These are phyloP conservation scores for Paguma larvata DNA, from an alignment of 2,797 vertebrate species.

Conservation along the genomic window DNA sequence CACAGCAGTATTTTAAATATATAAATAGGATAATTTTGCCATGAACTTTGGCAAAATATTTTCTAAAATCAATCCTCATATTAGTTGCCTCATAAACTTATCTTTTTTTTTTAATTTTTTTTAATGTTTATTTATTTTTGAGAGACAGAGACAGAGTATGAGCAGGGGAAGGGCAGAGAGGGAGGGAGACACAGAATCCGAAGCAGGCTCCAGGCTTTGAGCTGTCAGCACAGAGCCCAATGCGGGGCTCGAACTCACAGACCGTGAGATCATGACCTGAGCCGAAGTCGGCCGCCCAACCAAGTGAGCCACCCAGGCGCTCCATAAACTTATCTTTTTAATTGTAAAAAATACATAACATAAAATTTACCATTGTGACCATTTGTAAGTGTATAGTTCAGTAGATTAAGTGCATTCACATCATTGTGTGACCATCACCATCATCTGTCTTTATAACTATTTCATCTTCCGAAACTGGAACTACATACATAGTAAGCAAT, in stretches of 20 bases:
- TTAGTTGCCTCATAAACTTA: slow-evolving; percentile 13
- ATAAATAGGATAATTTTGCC: not conserved
- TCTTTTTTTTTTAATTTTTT: no score
- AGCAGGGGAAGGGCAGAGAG: no score
- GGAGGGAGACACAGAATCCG: no score
- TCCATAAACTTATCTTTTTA: not conserved
- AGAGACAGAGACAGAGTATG: no score
- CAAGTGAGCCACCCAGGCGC: no score
- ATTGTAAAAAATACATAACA: not conserved
- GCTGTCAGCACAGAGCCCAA: no score
- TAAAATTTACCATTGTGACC: not conserved
- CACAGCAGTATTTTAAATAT: slow-evolving; percentile 22
- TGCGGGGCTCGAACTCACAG: no score
- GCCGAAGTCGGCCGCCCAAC: no score
- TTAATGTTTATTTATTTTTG: no score
- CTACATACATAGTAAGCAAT: not conserved
- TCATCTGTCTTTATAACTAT: not conserved
- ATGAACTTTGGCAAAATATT: not conserved
- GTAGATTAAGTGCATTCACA: not conserved
- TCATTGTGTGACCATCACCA: not conserved
- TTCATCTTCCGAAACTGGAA: slow-evolving; percentile 2
- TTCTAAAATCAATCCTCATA: not conserved
- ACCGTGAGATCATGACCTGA: no score
- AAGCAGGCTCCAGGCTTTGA: no score
- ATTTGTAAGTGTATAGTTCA: not conserved